Evolutionary conservation across 35 echinoderm and acorn worm genomes (phyloP), one percentile per base, ranked within the genome.

Genomic region (Ophiothrix spiculata): DNA sequence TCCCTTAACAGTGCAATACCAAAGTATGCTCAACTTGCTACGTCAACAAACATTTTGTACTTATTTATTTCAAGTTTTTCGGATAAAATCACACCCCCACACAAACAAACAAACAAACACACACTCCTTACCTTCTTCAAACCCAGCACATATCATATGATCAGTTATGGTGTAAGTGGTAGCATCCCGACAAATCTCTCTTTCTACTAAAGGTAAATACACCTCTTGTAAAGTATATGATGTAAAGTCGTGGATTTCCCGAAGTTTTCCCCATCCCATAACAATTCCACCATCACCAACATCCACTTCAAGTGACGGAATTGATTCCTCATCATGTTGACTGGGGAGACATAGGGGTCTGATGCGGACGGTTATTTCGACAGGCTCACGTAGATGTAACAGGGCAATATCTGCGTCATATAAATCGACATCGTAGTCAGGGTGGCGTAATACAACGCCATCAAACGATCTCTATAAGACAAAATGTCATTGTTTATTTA

Each of bases 321-420:
- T 29, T 29, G 33, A 74, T 32, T 23, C 16, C 4, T 12, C 14
- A 74, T 4, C 11, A 14, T 79, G 31, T 34, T 56, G 33, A 83
- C 28, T 21, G 25, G 40, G 81, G 49, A 56, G 17, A 63, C 81
- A 83, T 13, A 83, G 31, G 12, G 56, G 56, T 21, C 81, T 15
- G 31, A 56, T 83, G 13, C 41, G 31, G 23, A 31, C 33, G 12
- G 21, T 64, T 32, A 83, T 23, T 19, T 23, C n/a, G 15, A 83
- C 56, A 14, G 56, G 40, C 1, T 49, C 11, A 23, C 21, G 39
- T 10, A 49, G 46, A 83, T 29, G 81, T 1, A 83, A 32, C 17
- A 83, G 37, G 23, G 64, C 83, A 1, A 73, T 35, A n/a, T 85
- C 49, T 36, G 33, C 83, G 34, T 73, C 35, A 35, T n/a, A 60